phyloP scores from a whole-genome alignment of 2,113 vertebrate genomes.

The Lampris megalopsis region DNA sequence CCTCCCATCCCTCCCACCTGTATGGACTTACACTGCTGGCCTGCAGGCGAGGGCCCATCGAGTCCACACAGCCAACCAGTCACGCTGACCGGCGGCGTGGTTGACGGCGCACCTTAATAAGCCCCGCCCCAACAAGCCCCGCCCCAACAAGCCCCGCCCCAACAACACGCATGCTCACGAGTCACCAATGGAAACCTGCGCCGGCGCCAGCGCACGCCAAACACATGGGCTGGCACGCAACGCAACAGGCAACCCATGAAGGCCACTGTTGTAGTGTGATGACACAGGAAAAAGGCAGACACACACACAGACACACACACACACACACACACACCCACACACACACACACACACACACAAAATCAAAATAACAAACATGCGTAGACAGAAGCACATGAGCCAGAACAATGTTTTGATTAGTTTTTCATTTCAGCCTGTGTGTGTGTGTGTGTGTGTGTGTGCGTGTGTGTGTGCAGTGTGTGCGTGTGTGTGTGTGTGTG shows the following conservation, averaged over 20 bases:
- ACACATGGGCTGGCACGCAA: no score
- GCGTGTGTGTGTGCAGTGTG: constrained; percentile 20
- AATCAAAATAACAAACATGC: background rate
- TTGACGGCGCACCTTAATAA: constrained; percentile 69
- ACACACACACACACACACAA: constrained; percentile 1
- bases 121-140: constrained; percentile 50
- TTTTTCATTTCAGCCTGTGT: constrained; percentile 12
- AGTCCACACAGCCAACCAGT: constrained; percentile 76
- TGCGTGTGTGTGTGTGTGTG: background rate
- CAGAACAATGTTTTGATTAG: constrained; percentile 35
- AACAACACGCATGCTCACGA: constrained; percentile 26
- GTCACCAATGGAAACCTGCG: constrained; percentile 9
- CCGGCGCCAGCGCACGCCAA: no score
- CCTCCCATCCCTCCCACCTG: constrained; percentile 45
- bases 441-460: constrained; percentile 35
- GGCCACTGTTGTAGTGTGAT: no score
- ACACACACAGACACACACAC: constrained; percentile 1
- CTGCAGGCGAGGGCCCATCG: constrained; percentile 67
- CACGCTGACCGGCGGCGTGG: constrained; percentile 69
- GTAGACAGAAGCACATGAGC: background rate
- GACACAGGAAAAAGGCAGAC: no score
- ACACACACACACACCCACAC: constrained; percentile 27
- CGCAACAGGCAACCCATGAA: no score
- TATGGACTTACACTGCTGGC: constrained; percentile 72
- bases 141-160: constrained; percentile 63